A percentile compares a stretch with the other conserved stretches of the same genome.
Evolutionary conservation across 1,140 invertebrate species (phyloP).

Genomic region (Listronotus bonariensis): DNA sequence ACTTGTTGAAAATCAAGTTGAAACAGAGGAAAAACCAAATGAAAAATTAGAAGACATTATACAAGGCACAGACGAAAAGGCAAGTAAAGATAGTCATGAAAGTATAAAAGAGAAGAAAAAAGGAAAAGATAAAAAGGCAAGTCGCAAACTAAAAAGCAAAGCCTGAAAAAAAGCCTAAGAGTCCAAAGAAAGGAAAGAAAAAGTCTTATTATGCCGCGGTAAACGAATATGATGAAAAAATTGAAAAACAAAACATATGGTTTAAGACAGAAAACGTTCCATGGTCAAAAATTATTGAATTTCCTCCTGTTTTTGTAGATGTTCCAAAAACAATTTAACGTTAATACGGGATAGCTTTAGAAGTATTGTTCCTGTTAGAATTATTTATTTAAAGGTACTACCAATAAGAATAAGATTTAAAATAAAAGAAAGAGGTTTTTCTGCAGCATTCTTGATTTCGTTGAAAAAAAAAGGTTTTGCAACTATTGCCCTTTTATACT

Average conservation of each 20-base stretch:
- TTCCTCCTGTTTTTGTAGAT: slow-evolving; percentile 56
- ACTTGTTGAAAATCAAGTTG: slow-evolving; percentile 15
- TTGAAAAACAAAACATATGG: slow-evolving; percentile 49
- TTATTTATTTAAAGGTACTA: slow-evolving; percentile 59
- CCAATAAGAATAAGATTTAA: too few relatives aligned
- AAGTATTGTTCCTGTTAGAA: slow-evolving; percentile 55
- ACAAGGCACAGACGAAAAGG: neutral
- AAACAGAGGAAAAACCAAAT: neutral
- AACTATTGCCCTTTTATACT: too few relatives aligned
- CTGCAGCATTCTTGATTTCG: too few relatives aligned
- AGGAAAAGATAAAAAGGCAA: slow-evolving; percentile 15
- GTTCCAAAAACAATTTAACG: slow-evolving; percentile 56
- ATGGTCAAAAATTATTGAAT: slow-evolving; percentile 60
- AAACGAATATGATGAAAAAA: slow-evolving; percentile 48
- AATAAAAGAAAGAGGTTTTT: too few relatives aligned
- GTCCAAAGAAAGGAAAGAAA: slow-evolving; percentile 34
- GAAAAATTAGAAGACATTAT: neutral
- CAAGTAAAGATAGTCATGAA: neutral
- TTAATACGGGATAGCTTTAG: slow-evolving; percentile 60
- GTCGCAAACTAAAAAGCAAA: neutral
- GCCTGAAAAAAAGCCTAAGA: slow-evolving; percentile 14
- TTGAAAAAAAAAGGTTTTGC: too few relatives aligned
- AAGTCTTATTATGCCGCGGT: slow-evolving; percentile 30
- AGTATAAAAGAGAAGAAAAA: slow-evolving; percentile 2
- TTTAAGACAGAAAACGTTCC: slow-evolving; percentile 57